Base-by-base conservation (phyloP, 53 echinoderm and acorn worm species). In the Patiria pectinifera region DNA sequence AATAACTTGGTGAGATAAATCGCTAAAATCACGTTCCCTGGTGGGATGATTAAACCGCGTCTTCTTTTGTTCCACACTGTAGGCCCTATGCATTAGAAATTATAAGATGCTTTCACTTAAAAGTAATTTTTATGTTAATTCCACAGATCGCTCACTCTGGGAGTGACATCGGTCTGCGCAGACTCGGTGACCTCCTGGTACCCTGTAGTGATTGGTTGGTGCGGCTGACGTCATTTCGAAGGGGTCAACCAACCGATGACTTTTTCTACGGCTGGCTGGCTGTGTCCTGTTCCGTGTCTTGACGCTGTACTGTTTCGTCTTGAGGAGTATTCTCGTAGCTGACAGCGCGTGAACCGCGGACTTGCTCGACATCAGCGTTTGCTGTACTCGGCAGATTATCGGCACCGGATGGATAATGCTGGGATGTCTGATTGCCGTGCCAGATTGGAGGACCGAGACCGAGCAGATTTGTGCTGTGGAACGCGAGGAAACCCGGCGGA, bases 131-230 rank as follows among this genome's bases (percentile, higher is more conserved):
- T 24, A 22, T 74, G 22, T 22, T 74, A 16, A 74, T 74, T 74
- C 74, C 24, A 24, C 74, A 74, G 74, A 16, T 74, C 74, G 22
- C 45, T 44, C 59, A 45, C 62, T 18, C 4, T 13, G 62, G 58
- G 19, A 4, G 83, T 4, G 9, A 82, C 48, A 74, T 23, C 86
- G 25, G 11, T 76, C 59, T 26, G 77, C 87, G 87, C 87, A 77
- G 78, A 78, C 79, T 88, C 88, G 44, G 59, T 77, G 88, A 77
- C 88, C 76, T 77, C 87, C 23, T 75, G 12, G 69, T 47, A 18
- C 16, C 14, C 48, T 79, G 59, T 8, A 53, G 46, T 87, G 87
- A 88, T 62, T 88, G 88, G 88, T 62, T 88, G 60, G 23, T 76
- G 25, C 62, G 62, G 45, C 78, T 66, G 44, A 62, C 83, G 74